phyloP scores from a whole-genome alignment of 35 echinoderm and acorn worm genomes.

The Lytechinus pictus region DNA sequence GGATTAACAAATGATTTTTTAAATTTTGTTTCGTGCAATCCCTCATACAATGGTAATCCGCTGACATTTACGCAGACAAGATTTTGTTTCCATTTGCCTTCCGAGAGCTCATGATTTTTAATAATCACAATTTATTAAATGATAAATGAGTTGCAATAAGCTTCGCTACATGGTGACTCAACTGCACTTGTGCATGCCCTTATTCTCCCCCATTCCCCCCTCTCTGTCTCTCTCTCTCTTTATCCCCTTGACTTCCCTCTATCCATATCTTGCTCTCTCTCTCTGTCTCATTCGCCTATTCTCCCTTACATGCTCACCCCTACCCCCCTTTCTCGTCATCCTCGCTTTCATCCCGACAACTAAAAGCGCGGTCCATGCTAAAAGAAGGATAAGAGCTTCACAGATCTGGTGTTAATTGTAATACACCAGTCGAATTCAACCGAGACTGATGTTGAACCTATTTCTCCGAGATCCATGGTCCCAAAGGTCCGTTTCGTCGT shows the following conservation, averaged over 20 bases:
- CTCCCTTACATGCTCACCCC: neutral
- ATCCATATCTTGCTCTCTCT: neutral
- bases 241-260: neutral
- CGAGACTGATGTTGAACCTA: neutral
- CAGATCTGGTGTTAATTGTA: neutral
- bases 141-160: neutral
- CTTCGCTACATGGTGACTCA: no score
- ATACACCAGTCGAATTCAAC: neutral
- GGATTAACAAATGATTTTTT: neutral
- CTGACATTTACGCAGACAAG: neutral
- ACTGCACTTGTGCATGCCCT: no score
- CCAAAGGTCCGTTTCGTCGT: neutral
- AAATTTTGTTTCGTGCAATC: neutral
- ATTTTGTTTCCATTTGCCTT: neutral
- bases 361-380: neutral
- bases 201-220: neutral
- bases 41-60: neutral
- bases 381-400: neutral
- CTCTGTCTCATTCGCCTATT: neutral
- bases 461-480: neutral
- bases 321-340: no score
- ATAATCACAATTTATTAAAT: neutral
- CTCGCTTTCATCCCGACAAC: neutral
- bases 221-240: neutral
- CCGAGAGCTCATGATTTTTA: neutral